Percentiles rank a stretch among this genome's conserved stretches.
Evolutionary conservation across 2,888 invertebrate species (phyloP).

Genomic region (Formica aserva): DNA sequence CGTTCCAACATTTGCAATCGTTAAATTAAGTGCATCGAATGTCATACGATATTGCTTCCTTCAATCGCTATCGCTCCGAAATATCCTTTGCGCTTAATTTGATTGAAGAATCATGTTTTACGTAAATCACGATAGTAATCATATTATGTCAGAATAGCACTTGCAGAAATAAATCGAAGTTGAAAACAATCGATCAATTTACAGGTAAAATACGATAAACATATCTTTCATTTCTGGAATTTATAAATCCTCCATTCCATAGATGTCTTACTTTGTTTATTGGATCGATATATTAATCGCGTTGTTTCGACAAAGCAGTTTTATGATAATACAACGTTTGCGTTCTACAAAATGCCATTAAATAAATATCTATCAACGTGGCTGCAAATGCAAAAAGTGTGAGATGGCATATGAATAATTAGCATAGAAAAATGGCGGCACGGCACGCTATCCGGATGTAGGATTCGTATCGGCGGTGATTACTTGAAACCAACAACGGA

Average conservation of each 20-base stretch:
- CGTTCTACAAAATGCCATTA: conserved; percentile 14
- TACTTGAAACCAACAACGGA: conserved; percentile 57
- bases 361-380: conserved; percentile 33
- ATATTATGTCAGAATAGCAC: not conserved
- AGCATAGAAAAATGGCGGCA: conserved; percentile 45
- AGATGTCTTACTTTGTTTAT: conserved; percentile 11
- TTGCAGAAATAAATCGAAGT: conserved; percentile 10
- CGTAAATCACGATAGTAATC: not conserved
- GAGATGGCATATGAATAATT: conserved; percentile 50
- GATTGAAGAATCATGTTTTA: not conserved
- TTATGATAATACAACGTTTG: conserved; percentile 4
- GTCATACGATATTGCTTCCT: not conserved
- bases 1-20: not conserved
- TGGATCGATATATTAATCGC: conserved; percentile 29
- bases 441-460: conserved; percentile 3
- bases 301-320: not conserved
- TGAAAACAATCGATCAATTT: not conserved
- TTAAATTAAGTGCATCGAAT: not conserved
- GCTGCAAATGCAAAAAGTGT: conserved; percentile 44
- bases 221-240: not conserved
- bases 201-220: not conserved
- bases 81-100: conserved; percentile 1
- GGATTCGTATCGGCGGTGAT: conserved; percentile 28
- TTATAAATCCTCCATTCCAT: conserved; percentile 12
- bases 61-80: not conserved